Evolutionary conservation across 2,888 invertebrate species (phyloP).

Genomic region (Sphinx pinastri): DNA sequence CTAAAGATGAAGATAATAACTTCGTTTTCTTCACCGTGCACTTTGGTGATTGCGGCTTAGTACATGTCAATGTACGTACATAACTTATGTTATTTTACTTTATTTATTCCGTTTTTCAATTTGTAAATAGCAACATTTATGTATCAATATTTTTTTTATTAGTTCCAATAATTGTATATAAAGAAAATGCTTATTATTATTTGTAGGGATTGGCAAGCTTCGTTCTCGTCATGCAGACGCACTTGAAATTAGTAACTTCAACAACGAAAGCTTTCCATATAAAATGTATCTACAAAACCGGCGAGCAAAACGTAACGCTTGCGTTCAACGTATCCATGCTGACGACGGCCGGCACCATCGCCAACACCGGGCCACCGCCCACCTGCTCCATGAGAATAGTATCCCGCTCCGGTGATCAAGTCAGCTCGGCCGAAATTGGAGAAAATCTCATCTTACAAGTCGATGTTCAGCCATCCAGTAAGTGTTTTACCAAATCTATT

Average conservation of each 20-base stretch:
- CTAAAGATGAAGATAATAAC: constrained; percentile 85
- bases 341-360: constrained; percentile 97
- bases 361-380: constrained; percentile 97
- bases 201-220: constrained; percentile 94
- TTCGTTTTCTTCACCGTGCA: constrained; percentile 93
- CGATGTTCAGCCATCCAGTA: constrained; percentile 90
- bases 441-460: constrained; percentile 94
- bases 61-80: constrained; percentile 92
- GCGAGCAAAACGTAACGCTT: constrained; percentile 95
- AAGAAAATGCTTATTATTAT: constrained; percentile 23
- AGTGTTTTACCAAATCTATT: constrained; percentile 48
- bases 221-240: constrained; percentile 97
- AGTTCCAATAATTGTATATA: not conserved
- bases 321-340: constrained; percentile 98
- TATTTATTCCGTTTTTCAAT: not conserved
- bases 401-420: constrained; percentile 93
- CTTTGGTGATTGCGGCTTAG: constrained; percentile 95
- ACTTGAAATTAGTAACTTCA: constrained; percentile 97
- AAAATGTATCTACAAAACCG: constrained; percentile 97
- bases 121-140: not conserved
- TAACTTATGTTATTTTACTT: not conserved
- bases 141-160: not conserved
- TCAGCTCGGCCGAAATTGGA: constrained; percentile 96
- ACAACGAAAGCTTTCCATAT: constrained; percentile 98
- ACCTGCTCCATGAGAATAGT: constrained; percentile 96